Conservation (phyloP, 2,888 invertebrate genomes). For the Eristalis pertinax region DNA sequence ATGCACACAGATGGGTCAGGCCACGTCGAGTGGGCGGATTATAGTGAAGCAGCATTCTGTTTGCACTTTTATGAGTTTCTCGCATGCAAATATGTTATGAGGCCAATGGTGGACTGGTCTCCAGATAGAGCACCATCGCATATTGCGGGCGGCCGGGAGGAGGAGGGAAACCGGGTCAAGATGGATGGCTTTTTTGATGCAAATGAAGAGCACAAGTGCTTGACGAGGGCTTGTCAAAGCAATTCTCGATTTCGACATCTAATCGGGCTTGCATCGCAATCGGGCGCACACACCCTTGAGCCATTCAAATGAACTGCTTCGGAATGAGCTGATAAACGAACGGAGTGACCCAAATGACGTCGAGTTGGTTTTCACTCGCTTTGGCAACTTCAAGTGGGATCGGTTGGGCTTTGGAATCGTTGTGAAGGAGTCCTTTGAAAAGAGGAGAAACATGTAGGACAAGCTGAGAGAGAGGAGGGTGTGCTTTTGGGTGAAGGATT, state of each 20-base stretch:
- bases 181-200: constrained; percentile 45
- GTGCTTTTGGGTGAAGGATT: too few relatives aligned
- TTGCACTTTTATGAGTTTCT: constrained; percentile 57
- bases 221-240: neutral
- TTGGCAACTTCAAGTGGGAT: neutral
- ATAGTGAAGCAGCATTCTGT: constrained; percentile 26
- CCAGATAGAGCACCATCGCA: constrained; percentile 15
- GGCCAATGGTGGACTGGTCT: constrained; percentile 40
- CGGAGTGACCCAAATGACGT: neutral
- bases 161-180: constrained; percentile 51
- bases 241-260: neutral
- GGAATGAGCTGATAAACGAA: neutral
- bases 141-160: neutral
- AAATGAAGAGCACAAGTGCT: constrained; percentile 41
- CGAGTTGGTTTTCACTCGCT: neutral
- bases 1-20: neutral
- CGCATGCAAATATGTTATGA: constrained; percentile 51
- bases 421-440: too few relatives aligned
- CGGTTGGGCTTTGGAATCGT: too few relatives aligned
- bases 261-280: neutral
- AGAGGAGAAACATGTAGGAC: too few relatives aligned
- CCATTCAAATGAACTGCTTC: neutral
- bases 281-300: neutral
- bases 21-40: neutral
- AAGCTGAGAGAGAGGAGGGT: too few relatives aligned